These are phyloP conservation scores for Microtus pennsylvanicus DNA, from an alignment of 2,113 vertebrate species.

Conservation along the genomic window DNA sequence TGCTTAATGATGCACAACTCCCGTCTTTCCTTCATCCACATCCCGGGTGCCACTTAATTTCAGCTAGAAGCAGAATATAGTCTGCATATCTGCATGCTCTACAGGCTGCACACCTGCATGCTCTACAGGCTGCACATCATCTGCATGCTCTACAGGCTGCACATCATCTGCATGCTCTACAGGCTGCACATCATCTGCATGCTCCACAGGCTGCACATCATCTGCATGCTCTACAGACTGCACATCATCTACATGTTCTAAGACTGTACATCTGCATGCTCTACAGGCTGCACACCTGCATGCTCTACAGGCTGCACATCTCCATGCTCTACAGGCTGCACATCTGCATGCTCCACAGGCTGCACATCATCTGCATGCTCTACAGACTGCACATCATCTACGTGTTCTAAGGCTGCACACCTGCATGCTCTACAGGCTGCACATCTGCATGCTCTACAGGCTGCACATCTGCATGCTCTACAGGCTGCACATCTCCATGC, in stretches of 20 bases:
- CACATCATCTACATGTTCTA: too few relatives aligned
- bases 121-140: too few relatives aligned
- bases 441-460: too few relatives aligned
- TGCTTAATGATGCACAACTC: slow-evolving; percentile 63
- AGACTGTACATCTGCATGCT: not conserved
- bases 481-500: not conserved
- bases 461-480: not conserved
- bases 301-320: too few relatives aligned
- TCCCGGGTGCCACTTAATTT: not conserved
- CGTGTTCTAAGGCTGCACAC: too few relatives aligned
- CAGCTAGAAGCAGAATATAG: slow-evolving; percentile 25
- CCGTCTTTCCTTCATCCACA: slow-evolving; percentile 48
- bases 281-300: not conserved
- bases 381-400: too few relatives aligned
- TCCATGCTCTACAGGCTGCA: too few relatives aligned
- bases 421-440: not conserved
- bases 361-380: not conserved
- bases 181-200: not conserved
- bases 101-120: too few relatives aligned
- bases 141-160: not conserved
- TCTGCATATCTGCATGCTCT: not conserved
- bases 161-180: not conserved
- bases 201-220: not conserved
- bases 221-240: too few relatives aligned
- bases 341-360: too few relatives aligned